These are phyloP conservation scores for Phoenicopterus ruber DNA, from an alignment of 2,113 vertebrate genomes.

Conservation along the genomic window DNA sequence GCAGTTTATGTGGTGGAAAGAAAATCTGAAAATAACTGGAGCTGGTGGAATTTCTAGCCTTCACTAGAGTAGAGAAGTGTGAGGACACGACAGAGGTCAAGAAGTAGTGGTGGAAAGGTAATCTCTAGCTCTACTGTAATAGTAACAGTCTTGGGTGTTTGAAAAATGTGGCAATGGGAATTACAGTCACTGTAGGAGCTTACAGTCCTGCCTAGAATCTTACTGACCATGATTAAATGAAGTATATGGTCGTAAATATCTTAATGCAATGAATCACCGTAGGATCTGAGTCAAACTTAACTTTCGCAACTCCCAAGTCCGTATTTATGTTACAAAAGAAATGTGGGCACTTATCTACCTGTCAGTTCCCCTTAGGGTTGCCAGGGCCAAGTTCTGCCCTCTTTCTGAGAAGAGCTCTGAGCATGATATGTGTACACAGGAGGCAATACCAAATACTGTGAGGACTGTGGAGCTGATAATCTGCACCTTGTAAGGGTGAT, in stretches of 20 bases:
- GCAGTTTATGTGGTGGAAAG: not conserved
- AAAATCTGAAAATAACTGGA: not conserved
- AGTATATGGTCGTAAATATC: not conserved
- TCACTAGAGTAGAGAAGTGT: not conserved
- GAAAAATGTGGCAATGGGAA: not conserved
- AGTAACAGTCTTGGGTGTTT: not conserved
- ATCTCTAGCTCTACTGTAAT: not conserved
- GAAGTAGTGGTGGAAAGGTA: not conserved
- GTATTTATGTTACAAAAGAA: not conserved
- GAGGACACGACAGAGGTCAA: not conserved
- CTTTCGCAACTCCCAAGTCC: not conserved
- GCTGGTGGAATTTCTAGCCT: not conserved
- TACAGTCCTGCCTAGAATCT: not conserved
- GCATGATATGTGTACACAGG: rapidly evolving
- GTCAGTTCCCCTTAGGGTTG: not conserved
- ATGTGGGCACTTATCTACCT: not conserved
- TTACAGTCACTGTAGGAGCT: not conserved
- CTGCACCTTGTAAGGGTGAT: rapidly evolving
- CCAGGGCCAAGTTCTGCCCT: not conserved
- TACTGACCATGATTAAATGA: not conserved
- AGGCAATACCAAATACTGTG: not conserved
- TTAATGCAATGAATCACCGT: not conserved
- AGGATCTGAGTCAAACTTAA: not conserved
- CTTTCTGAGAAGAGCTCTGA: not conserved
- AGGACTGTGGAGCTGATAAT: not conserved